Conservation (phyloP, 2,797 vertebrate genomes). For the Xiphophorus birchmanni region DNA sequence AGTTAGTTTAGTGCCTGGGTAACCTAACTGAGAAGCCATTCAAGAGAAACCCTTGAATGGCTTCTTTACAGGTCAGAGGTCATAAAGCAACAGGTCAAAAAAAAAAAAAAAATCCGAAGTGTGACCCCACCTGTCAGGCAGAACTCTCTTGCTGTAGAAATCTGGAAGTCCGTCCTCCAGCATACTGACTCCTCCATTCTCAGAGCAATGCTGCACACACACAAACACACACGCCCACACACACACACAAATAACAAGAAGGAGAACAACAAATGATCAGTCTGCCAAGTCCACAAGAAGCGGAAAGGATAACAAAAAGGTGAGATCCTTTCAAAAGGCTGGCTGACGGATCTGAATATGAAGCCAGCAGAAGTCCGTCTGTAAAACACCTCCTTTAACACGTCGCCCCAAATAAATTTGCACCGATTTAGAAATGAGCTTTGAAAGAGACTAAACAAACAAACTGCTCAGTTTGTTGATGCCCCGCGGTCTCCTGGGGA, state of each 20-base stretch:
- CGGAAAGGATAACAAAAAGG: conserved; percentile 53
- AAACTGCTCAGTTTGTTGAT: conserved; percentile 43
- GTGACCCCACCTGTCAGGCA: conserved; percentile 83
- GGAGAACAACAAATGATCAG: conserved; percentile 42
- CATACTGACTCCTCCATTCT: conserved; percentile 85
- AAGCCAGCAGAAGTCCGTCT: conserved; percentile 50
- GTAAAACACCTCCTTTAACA: conserved; percentile 44
- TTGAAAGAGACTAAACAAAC: conserved; percentile 62
- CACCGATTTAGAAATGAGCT: conserved; percentile 40
- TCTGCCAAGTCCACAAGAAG: conserved; percentile 40
- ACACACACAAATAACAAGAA: conserved; percentile 20
- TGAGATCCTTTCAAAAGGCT: conserved; percentile 54
- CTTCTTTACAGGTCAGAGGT: neutral
- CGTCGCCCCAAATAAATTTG: conserved; percentile 46
- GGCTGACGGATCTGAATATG: conserved; percentile 39
- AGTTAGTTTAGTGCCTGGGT: neutral
- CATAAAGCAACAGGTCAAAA: conserved; percentile 3
- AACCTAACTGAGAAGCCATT: neutral
- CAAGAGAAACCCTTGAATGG: neutral
- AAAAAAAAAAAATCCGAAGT: neutral
- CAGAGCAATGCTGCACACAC: conserved; percentile 75
- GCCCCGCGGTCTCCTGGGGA: conserved; percentile 43
- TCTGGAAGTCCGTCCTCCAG: conserved; percentile 91
- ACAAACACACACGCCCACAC: neutral
- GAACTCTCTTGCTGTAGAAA: conserved; percentile 91